Evolutionary conservation across 1,140 invertebrate genomes (phyloP).

Genomic region (Nomia melanderi): DNA sequence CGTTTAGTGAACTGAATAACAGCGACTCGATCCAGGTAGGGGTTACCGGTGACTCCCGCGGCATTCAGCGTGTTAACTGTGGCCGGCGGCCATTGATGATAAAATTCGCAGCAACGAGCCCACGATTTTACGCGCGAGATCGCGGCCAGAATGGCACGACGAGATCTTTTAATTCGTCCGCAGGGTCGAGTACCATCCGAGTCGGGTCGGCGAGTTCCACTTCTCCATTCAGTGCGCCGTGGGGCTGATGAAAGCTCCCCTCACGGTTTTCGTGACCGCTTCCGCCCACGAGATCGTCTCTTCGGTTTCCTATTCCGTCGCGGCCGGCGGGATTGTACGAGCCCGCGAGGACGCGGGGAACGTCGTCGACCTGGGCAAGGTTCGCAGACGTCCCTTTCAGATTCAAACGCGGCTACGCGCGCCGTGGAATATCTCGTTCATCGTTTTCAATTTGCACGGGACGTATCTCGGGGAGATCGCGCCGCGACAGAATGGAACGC

Average conservation of each 20-base stretch:
- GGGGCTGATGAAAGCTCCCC: conserved; percentile 72
- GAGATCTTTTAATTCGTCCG: conserved; percentile 50
- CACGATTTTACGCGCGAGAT: conserved; percentile 1
- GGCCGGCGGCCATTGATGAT: no score
- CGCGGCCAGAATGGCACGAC: neutral
- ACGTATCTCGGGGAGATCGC: no score
- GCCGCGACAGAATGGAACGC: no score
- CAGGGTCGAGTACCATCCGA: conserved; percentile 73
- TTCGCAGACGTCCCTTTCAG: conserved; percentile 41
- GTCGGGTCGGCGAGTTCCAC: conserved; percentile 65
- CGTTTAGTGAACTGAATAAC: no score
- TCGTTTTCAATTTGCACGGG: no score
- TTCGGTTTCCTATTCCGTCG: conserved; percentile 57
- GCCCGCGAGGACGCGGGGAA: conserved; percentile 69
- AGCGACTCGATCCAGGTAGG: no score
- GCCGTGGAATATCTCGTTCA: no score
- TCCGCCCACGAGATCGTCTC: conserved; percentile 67
- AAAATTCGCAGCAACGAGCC: neutral
- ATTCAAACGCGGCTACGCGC: no score
- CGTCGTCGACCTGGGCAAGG: conserved; percentile 74
- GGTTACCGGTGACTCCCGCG: no score
- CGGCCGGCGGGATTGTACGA: conserved; percentile 45
- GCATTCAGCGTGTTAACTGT: no score
- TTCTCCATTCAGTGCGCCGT: conserved; percentile 75
- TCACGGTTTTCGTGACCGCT: conserved; percentile 68